Percentiles rank a stretch among this genome's conserved stretches.
Evolutionary conservation across 2,797 vertebrate species (phyloP).

Genomic region (Danio tinwini): DNA sequence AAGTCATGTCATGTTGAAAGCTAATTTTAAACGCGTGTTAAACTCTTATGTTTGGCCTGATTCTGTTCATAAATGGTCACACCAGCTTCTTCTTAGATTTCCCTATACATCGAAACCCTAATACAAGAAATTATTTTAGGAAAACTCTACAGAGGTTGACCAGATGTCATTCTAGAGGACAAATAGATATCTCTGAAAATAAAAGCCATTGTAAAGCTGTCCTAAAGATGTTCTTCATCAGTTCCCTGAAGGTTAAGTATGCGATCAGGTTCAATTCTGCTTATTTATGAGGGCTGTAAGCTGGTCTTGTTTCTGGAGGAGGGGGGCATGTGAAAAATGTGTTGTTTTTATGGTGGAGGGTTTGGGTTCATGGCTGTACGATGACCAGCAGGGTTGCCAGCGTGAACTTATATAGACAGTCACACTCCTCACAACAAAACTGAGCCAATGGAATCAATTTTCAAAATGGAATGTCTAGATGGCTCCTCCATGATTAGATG

Average conservation of each 20-base stretch:
- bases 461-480: conserved; percentile 54
- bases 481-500: not conserved
- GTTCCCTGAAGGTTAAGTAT: conserved; percentile 52
- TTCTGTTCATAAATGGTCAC: too few relatives aligned
- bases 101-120: not conserved
- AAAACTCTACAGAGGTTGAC: not conserved
- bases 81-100: too few relatives aligned
- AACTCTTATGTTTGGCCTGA: too few relatives aligned
- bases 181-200: not conserved
- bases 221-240: conserved; percentile 49
- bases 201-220: not conserved
- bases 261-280: conserved; percentile 48
- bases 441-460: conserved; percentile 53
- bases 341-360: conserved; percentile 38
- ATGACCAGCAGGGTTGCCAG: conserved; percentile 33
- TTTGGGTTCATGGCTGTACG: conserved; percentile 32
- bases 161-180: not conserved
- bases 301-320: conserved; percentile 14
- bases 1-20: too few relatives aligned
- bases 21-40: too few relatives aligned
- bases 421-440: conserved; percentile 48
- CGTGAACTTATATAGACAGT: conserved; percentile 62
- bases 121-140: not conserved
- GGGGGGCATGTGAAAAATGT: conserved; percentile 16
- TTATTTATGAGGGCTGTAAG: conserved; percentile 56